phyloP scores from a whole-genome alignment of 2,888 invertebrate species.

The Phaonia tiefii region DNA sequence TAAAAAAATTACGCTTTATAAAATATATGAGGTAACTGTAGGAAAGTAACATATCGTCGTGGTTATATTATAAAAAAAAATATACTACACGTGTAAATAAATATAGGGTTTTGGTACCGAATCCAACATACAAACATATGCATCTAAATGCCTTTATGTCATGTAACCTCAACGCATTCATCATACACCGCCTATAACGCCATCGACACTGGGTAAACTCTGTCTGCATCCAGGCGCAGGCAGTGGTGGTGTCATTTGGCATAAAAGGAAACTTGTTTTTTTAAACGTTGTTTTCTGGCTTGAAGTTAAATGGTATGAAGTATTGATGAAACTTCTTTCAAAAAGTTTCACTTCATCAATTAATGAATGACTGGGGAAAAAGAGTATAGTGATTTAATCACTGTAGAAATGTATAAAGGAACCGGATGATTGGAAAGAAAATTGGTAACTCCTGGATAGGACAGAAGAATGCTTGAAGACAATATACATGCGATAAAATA shows the following conservation, averaged over 20 bases:
- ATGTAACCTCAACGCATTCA: not conserved
- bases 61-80: constrained; percentile 1
- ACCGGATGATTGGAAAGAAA: too few species aligned
- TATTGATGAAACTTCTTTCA: constrained; percentile 32
- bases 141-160: not conserved
- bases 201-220: not conserved
- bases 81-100: constrained; percentile 7
- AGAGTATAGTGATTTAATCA: constrained; percentile 38
- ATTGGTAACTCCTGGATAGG: too few species aligned
- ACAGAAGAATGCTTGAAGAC: too few species aligned
- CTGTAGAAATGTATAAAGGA: not conserved
- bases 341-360: constrained; percentile 58
- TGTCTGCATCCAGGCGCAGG: not conserved
- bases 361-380: constrained; percentile 28
- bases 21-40: too few species aligned
- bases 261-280: constrained; percentile 16
- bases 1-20: too few species aligned
- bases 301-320: constrained; percentile 30
- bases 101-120: constrained; percentile 46
- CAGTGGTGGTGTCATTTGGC: not conserved
- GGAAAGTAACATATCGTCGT: too few species aligned
- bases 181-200: too few species aligned
- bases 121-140: constrained; percentile 12
- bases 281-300: not conserved
- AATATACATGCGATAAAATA: too few species aligned